Conservation (phyloP, 2,888 invertebrate genomes). For the Drosophila rubida region DNA sequence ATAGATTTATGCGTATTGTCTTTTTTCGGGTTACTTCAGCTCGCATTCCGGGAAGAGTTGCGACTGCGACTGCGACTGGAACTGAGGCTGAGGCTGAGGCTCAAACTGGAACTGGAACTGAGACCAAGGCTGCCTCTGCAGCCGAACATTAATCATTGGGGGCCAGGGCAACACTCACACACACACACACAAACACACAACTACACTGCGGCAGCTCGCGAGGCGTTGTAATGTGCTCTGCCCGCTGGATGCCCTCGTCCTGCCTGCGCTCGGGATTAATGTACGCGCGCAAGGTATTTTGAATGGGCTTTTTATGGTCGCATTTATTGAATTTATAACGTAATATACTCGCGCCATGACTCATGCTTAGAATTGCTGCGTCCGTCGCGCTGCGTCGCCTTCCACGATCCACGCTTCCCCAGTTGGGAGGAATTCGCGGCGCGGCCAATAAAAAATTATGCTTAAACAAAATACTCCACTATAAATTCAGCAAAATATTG, state of each 20-base stretch:
- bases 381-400: not conserved
- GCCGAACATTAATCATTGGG: slow-evolving; percentile 76
- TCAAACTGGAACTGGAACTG: slow-evolving; percentile 11
- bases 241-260: not conserved
- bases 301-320: slow-evolving; percentile 80
- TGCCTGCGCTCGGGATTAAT: slow-evolving; percentile 63
- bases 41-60: slow-evolving; percentile 71
- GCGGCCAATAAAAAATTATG: slow-evolving; percentile 69
- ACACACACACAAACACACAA: no score
- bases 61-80: slow-evolving; percentile 6
- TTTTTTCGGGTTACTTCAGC: slow-evolving; percentile 76
- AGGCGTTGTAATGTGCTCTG: slow-evolving; percentile 70
- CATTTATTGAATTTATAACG: slow-evolving; percentile 81
- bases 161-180: slow-evolving; percentile 35
- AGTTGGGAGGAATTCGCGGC: slow-evolving; percentile 1
- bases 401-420: not conserved
- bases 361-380: slow-evolving; percentile 48
- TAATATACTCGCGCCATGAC: slow-evolving; percentile 75
- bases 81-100: slow-evolving; percentile 9
- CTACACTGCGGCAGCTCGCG: slow-evolving; percentile 57
- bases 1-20: slow-evolving; percentile 81
- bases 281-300: slow-evolving; percentile 74
- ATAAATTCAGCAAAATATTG: slow-evolving; percentile 78
- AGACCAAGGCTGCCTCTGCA: slow-evolving; percentile 22
- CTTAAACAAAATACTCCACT: slow-evolving; percentile 76